Evolutionary conservation across 2,888 invertebrate genomes (phyloP), one percentile per base, ranked within the genome.

Genomic region (Aspidiotus destructor): DNA sequence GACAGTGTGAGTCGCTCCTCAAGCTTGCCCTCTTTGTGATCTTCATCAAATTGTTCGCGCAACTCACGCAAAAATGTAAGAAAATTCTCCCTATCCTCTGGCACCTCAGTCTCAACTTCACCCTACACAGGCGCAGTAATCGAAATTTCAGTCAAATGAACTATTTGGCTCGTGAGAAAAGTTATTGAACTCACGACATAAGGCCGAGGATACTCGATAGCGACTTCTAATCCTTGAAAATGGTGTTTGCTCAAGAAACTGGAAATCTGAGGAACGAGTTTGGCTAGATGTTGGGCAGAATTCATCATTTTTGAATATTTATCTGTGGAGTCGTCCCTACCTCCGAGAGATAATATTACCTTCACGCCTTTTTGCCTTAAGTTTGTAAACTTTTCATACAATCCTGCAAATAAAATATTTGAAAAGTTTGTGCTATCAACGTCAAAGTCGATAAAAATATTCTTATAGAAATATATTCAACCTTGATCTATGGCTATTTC

Each of bases 321-420:
- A 91, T 92, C 93, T 0, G 91, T 92, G 0, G 95, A 94, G 10
- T 95, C 95, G 1, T 92, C 92, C 95, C 95, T 96, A 16, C 96
- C 96, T 70, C 96, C 96, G 73, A 96, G 90, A 0, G 92, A 91
- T 13, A 92, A 79, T 0, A 92, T 79, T 70, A 92, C 83, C 9
- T 61, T 68, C 1, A 61, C 53, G 8, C 62, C 62, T 15, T 68
- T 52, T 54, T 68, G 40, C 44, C 62, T 60, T 6, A 62, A n/a
- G 8, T 62, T 41, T 3, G 54, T 42, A 16, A 68, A 53, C 42
- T 61, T 41, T 9, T 15, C 17, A 10, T 40, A 40, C 10, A 60
- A 40, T 11, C 11, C 41, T 17, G 48, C 6, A 13, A 6, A 48
- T n/a, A 13, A 48, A 11, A 11, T 48, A 48, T n/a, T 48, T 48